Percentiles rank a stretch among this genome's conserved stretches.
These are phyloP conservation scores for Dromas ardeola DNA, from an alignment of 2,113 vertebrate species.

Conservation along the genomic window DNA sequence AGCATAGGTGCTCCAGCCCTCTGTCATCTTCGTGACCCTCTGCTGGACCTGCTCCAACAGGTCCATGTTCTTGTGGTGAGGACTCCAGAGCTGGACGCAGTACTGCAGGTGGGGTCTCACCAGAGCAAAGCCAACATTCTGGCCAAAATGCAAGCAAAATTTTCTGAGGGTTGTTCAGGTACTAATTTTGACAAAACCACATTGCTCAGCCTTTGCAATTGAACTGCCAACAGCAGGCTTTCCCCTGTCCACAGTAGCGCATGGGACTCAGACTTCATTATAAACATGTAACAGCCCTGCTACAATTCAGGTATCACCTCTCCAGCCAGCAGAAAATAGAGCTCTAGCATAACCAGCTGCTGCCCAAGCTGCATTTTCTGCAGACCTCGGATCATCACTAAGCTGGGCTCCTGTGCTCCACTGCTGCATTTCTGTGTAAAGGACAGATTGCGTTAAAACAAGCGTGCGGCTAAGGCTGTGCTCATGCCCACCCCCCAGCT, in stretches of 20 bases:
- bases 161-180: not conserved
- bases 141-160: not conserved
- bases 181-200: not conserved
- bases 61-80: too few species aligned
- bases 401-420: not conserved
- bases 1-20: too few species aligned
- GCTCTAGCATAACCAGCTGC: not conserved
- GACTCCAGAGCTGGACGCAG: too few species aligned
- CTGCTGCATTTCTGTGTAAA: not conserved
- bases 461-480: rapidly evolving
- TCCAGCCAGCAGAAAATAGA: not conserved
- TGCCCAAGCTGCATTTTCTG: not conserved
- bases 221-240: not conserved
- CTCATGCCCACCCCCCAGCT: rapidly evolving
- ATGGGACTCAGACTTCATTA: not conserved
- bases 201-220: not conserved
- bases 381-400: not conserved
- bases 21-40: too few species aligned
- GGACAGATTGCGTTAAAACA: not conserved
- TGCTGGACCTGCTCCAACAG: too few species aligned
- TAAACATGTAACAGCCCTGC: not conserved
- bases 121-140: not conserved
- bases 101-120: too few species aligned
- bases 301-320: not conserved
- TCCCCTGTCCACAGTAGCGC: not conserved